Evolutionary conservation across 1,140 invertebrate genomes (phyloP).

Genomic region (Hypothenemus hampei): DNA sequence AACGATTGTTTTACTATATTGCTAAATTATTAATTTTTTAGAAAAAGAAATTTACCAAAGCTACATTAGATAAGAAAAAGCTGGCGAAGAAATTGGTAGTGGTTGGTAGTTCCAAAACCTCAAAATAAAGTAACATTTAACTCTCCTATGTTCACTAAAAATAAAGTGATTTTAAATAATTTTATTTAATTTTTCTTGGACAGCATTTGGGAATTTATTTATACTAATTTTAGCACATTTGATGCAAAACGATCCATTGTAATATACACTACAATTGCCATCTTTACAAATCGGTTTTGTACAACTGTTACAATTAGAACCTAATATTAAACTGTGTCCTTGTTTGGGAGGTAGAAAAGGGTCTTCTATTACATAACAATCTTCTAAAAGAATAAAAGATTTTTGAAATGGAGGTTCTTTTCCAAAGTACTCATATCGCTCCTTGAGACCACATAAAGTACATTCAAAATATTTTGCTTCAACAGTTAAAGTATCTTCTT

Average conservation of each 20-base stretch:
- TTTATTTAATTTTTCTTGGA: constrained; percentile 41
- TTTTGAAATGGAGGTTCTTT: constrained; percentile 63
- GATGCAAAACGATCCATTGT: constrained; percentile 65
- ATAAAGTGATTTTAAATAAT: no score
- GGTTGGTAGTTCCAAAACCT: no score
- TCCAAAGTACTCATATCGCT: constrained; percentile 70
- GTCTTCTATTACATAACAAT: constrained; percentile 76
- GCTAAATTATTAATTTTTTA: constrained; percentile 17
- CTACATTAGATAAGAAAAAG: constrained; percentile 33
- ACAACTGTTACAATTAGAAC: constrained; percentile 68
- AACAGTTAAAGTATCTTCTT: no score
- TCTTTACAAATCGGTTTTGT: constrained; percentile 64
- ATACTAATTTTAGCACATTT: constrained; percentile 58
- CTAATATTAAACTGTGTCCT: constrained; percentile 66
- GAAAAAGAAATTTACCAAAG: constrained; percentile 41
- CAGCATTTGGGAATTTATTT: constrained; percentile 56
- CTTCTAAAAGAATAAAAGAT: constrained; percentile 49
- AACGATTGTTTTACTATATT: not conserved
- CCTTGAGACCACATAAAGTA: constrained; percentile 56
- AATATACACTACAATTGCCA: constrained; percentile 74
- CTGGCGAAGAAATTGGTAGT: constrained; percentile 38
- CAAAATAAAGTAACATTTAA: no score
- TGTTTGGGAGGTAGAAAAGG: constrained; percentile 67
- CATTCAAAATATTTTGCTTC: constrained; percentile 62
- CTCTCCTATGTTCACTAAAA: no score